These are phyloP conservation scores for Dendrolimus kikuchii DNA, from an alignment of 1,140 invertebrate species.

Conservation along the genomic window DNA sequence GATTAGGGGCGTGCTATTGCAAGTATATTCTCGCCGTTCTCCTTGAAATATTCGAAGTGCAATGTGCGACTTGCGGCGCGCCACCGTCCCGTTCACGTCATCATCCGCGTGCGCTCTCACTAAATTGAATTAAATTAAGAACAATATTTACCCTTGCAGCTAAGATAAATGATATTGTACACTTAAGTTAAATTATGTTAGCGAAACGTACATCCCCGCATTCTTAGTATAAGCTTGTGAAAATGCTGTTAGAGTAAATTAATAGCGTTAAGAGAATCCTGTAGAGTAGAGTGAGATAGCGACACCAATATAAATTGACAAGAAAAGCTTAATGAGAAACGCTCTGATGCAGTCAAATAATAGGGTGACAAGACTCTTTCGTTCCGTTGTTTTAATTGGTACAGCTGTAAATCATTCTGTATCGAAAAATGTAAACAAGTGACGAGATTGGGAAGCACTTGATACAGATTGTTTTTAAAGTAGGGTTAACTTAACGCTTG, in stretches of 20 bases:
- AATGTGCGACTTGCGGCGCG: conserved; percentile 54
- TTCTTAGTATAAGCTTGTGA: conserved; percentile 39
- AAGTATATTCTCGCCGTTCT: conserved; percentile 53
- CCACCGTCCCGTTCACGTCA: conserved; percentile 27
- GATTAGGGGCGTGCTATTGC: conserved; percentile 64
- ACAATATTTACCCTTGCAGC: conserved; percentile 63
- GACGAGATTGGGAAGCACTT: conserved; percentile 54
- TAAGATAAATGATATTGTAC: conserved; percentile 64
- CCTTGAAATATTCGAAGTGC: conserved; percentile 62
- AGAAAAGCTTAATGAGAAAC: conserved; percentile 22
- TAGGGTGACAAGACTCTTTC: conserved; percentile 13
- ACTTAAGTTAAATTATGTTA: conserved; percentile 51
- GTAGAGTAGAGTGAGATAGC: conserved; percentile 20
- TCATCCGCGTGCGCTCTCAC: conserved; percentile 43
- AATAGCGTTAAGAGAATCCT: conserved; percentile 16
- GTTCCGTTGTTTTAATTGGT: conserved; percentile 38
- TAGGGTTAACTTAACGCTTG: conserved; percentile 48
- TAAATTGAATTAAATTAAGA: conserved; percentile 71
- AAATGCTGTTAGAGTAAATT: conserved; percentile 14
- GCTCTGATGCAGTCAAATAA: conserved; percentile 24
- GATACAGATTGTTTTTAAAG: conserved; percentile 59
- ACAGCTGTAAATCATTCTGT: conserved; percentile 35
- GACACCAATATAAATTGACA: conserved; percentile 14
- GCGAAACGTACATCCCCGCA: conserved; percentile 53
- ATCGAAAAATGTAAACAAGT: conserved; percentile 49